These are phyloP conservation scores for Conchocele bisecta DNA, from an alignment of 2,888 invertebrate species.

Conservation along the genomic window DNA sequence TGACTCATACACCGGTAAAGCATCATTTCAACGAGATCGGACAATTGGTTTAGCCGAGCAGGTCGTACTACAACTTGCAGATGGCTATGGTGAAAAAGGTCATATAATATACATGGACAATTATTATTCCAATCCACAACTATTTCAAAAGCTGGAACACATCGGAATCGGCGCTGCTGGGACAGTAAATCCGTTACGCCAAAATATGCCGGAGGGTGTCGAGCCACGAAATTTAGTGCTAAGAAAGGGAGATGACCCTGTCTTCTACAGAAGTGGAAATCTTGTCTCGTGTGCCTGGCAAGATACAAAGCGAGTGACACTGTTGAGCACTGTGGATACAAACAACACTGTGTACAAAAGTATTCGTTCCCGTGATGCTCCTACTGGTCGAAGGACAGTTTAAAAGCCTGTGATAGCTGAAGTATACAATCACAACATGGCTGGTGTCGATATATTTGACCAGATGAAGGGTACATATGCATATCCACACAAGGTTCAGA, in stretches of 20 bases:
- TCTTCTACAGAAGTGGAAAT: background rate
- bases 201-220: background rate
- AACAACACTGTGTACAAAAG: conserved; percentile 5
- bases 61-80: too few species aligned
- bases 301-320: conserved; percentile 2
- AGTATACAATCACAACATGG: conserved; percentile 42
- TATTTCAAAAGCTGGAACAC: background rate
- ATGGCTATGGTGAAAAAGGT: too few species aligned
- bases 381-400: conserved; percentile 6
- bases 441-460: conserved; percentile 45
- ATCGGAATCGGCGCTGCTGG: background rate
- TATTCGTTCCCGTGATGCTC: conserved; percentile 7
- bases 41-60: background rate
- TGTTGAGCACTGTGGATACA: background rate
- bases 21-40: background rate
- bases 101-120: too few species aligned
- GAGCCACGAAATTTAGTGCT: background rate
- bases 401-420: conserved; percentile 30
- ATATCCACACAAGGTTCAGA: conserved; percentile 29
- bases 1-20: too few species aligned
- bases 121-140: background rate
- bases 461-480: conserved; percentile 29
- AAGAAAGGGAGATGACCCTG: background rate
- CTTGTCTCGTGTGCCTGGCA: conserved; percentile 8
- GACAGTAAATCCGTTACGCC: background rate